These are phyloP conservation scores for Halcyon smyrnensis DNA, from an alignment of 2,797 vertebrate species.

Conservation along the genomic window DNA sequence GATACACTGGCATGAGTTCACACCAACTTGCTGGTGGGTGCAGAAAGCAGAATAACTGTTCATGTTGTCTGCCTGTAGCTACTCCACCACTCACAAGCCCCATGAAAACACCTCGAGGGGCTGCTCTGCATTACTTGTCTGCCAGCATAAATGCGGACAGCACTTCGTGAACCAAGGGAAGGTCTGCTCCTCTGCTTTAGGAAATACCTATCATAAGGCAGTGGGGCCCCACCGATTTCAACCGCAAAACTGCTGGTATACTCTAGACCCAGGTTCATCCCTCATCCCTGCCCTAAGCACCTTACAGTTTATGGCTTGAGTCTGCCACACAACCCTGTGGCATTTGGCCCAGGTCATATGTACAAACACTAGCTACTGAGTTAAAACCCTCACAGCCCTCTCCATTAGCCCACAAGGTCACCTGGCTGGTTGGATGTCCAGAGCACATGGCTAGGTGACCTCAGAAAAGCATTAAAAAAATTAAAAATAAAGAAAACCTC, in stretches of 20 bases:
- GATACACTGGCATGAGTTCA: not conserved
- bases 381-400: not conserved
- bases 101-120: not conserved
- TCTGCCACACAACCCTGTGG: not conserved
- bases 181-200: not conserved
- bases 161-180: not conserved
- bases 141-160: not conserved
- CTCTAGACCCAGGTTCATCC: not conserved
- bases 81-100: not conserved
- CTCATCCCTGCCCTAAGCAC: not conserved
- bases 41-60: not conserved
- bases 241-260: not conserved
- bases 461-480: not conserved
- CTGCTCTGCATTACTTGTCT: not conserved
- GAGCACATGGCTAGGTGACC: not conserved
- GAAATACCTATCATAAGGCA: not conserved
- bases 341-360: rapidly evolving
- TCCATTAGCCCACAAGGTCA: not conserved
- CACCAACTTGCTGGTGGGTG: not conserved
- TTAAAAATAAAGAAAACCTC: not conserved
- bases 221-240: not conserved
- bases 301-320: not conserved
- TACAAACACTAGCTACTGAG: not conserved
- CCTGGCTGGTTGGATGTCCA: not conserved
- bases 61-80: not conserved